These are phyloP conservation scores for Chymomyza costata DNA, from an alignment of 1,140 invertebrate species.

Conservation along the genomic window DNA sequence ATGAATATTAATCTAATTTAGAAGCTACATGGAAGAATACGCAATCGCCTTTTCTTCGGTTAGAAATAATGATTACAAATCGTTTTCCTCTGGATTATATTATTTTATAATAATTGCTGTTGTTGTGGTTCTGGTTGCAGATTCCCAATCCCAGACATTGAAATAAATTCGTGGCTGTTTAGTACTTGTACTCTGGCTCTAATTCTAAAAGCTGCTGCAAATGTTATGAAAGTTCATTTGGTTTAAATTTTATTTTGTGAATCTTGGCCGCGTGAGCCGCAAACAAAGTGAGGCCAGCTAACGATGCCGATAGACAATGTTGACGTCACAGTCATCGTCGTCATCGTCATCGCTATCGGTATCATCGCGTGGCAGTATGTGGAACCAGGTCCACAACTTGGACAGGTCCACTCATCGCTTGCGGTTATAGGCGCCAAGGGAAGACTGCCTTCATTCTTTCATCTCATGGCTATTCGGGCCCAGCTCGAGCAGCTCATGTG, in stretches of 20 bases:
- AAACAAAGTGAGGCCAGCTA: constrained; percentile 38
- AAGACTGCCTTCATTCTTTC: constrained; percentile 73
- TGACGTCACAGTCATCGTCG: constrained; percentile 35
- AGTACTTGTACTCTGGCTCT: constrained; percentile 48
- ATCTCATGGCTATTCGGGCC: constrained; percentile 68
- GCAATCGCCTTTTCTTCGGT: constrained; percentile 2
- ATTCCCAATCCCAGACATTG: constrained; percentile 19
- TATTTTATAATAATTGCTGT: too few relatives aligned
- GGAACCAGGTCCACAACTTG: constrained; percentile 45
- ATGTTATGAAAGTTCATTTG: constrained; percentile 29
- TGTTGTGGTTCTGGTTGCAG: constrained; percentile 17
- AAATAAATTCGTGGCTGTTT: constrained; percentile 53
- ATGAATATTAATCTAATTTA: constrained; percentile 51
- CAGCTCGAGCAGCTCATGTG: constrained; percentile 73
- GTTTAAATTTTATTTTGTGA: constrained; percentile 33
- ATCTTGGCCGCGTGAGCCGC: constrained; percentile 59
- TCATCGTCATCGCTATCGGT: constrained; percentile 38
- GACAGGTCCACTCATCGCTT: constrained; percentile 63
- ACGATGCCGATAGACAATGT: constrained; percentile 11
- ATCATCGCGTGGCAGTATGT: constrained; percentile 45
- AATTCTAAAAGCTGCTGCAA: constrained; percentile 7
- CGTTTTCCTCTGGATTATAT: too few relatives aligned
- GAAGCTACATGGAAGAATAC: constrained; percentile 6
- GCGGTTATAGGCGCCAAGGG: constrained; percentile 68
- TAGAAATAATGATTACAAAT: constrained; percentile 9